Conservation (phyloP, 2,888 invertebrate genomes). For the Carpatolechia fugitivella region DNA sequence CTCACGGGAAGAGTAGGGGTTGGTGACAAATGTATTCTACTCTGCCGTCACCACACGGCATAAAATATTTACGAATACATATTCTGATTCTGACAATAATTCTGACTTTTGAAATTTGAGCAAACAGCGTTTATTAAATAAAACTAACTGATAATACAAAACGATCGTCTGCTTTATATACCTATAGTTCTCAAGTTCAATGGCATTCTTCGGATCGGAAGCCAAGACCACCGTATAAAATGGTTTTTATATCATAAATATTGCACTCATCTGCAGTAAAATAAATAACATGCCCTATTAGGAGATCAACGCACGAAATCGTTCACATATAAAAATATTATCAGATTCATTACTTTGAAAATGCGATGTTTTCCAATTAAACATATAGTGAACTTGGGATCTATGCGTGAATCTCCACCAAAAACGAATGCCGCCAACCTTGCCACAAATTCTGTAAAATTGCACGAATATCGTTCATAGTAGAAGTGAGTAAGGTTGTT, state of each 20-base stretch:
- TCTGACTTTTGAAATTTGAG: background rate
- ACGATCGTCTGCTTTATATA: background rate
- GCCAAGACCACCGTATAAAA: background rate
- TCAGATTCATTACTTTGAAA: constrained; percentile 28
- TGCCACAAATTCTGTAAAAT: background rate
- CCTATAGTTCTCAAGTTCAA: background rate
- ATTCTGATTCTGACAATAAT: background rate
- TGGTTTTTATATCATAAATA: constrained; percentile 1
- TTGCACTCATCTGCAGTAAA: background rate
- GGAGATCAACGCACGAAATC: constrained; percentile 26
- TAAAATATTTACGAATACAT: too few relatives aligned
- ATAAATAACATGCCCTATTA: constrained; percentile 21
- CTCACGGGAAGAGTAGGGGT: too few relatives aligned
- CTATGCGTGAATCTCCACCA: constrained; percentile 45
- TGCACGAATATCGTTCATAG: background rate
- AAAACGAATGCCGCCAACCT: background rate
- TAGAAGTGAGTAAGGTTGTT: background rate
- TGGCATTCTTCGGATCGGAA: background rate
- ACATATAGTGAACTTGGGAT: constrained; percentile 49
- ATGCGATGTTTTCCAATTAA: constrained; percentile 43
- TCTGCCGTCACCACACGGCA: too few relatives aligned
- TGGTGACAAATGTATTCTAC: too few relatives aligned
- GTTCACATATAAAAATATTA: constrained; percentile 24
- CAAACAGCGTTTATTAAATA: too few relatives aligned
- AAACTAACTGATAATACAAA: too few relatives aligned